phyloP scores from a whole-genome alignment of 1,140 invertebrate species.

The Piezodorus guildinii region DNA sequence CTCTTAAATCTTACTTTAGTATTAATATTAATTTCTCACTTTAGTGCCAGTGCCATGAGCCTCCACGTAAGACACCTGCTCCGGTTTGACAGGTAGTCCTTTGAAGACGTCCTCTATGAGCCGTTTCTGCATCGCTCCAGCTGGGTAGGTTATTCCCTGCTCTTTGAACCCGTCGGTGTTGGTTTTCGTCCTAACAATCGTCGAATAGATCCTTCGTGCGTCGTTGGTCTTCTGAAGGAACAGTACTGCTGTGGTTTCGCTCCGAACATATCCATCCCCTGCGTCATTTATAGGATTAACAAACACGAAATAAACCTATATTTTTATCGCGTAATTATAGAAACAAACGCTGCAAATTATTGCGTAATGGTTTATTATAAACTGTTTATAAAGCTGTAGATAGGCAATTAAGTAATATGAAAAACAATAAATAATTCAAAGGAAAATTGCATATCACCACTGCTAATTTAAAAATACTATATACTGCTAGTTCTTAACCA shows the following conservation, averaged over 20 bases:
- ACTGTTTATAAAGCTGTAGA: no score
- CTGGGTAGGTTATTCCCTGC: conserved; percentile 84
- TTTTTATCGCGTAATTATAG: no score
- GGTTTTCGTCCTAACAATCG: conserved; percentile 68
- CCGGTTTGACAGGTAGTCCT: conserved; percentile 68
- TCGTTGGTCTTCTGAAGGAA: conserved; percentile 63
- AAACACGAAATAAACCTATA: no score
- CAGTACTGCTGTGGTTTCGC: conserved; percentile 73
- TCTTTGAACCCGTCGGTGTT: conserved; percentile 86
- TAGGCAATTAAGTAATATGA: no score
- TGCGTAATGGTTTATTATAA: no score
- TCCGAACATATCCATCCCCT: conserved; percentile 80
- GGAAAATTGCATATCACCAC: no score
- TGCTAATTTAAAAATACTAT: no score
- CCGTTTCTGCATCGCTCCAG: conserved; percentile 70
- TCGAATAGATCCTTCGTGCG: conserved; percentile 73
- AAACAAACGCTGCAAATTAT: no score
- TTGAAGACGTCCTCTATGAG: conserved; percentile 77
- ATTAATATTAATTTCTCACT: no score
- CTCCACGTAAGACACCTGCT: conserved; percentile 77
- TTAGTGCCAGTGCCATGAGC: conserved; percentile 94
- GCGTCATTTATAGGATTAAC: background rate
- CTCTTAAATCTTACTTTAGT: no score
- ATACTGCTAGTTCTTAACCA: no score
- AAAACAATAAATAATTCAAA: no score